Evolutionary conservation across 2,888 invertebrate genomes (phyloP).

Genomic region (Pharmacophagus antenor): DNA sequence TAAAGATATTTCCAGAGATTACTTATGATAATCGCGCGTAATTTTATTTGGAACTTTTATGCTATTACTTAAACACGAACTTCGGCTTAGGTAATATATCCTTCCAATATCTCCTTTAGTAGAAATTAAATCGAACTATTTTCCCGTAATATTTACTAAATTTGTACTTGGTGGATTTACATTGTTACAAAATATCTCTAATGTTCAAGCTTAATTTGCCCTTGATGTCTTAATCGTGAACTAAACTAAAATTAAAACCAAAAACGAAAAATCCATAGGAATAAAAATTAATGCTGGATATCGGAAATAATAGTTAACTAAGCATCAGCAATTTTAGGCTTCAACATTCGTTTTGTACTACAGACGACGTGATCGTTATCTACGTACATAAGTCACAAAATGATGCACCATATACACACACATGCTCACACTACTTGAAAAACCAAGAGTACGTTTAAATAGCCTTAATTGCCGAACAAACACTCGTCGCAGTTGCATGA

Average conservation of each 20-base stretch:
- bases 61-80: too few relatives aligned
- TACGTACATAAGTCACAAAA: conserved; percentile 31
- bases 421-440: conserved; percentile 57
- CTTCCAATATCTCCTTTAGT: too few relatives aligned
- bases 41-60: too few relatives aligned
- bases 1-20: too few relatives aligned
- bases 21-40: too few relatives aligned
- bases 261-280: too few relatives aligned
- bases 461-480: conserved; percentile 73
- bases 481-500: conserved; percentile 42
- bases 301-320: too few relatives aligned
- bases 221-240: too few relatives aligned
- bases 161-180: background rate
- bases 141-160: background rate
- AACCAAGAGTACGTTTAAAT: conserved; percentile 66
- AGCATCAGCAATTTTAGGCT: background rate
- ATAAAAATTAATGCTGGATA: background rate
- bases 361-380: conserved; percentile 10
- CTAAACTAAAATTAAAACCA: too few relatives aligned
- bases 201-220: too few relatives aligned
- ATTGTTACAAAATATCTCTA: too few relatives aligned
- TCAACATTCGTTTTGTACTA: background rate
- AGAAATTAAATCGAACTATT: background rate
- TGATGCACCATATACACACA: conserved; percentile 28
- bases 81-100: too few relatives aligned